phyloP scores from a whole-genome alignment of 2,888 invertebrate species.

The Oscheius sp. region DNA sequence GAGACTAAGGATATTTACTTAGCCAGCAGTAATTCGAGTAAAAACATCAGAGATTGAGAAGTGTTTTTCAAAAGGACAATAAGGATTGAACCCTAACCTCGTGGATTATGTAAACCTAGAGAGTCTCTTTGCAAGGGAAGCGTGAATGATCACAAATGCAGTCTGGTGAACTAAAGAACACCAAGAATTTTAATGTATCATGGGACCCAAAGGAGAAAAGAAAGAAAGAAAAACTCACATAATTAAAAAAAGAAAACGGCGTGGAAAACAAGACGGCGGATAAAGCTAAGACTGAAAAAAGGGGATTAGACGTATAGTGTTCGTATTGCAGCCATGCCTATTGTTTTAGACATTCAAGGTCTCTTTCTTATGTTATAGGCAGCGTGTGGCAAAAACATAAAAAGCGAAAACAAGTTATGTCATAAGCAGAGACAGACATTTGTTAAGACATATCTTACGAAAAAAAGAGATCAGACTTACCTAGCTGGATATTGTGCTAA shows the following conservation, averaged over 20 bases:
- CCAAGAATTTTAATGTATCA: no score
- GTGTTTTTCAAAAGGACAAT: no score
- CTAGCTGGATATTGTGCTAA: constrained; percentile 53
- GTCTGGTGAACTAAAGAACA: no score
- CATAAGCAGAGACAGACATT: no score
- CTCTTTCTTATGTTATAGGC: background rate
- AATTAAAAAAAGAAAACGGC: background rate
- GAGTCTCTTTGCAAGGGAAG: no score
- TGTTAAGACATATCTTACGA: background rate
- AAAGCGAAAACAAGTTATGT: constrained; percentile 9
- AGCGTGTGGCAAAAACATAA: background rate
- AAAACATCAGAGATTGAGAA: no score
- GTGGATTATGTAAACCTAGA: no score
- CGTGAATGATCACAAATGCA: no score
- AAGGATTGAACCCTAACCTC: no score
- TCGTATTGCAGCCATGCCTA: background rate
- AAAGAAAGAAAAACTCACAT: constrained; percentile 6
- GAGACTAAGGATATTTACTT: background rate
- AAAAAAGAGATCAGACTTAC: constrained; percentile 18
- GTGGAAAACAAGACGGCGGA: background rate
- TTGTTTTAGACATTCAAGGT: background rate
- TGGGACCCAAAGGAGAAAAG: background rate
- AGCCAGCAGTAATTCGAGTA: background rate
- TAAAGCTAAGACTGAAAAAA: constrained; percentile 5
- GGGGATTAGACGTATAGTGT: background rate